Conservation (phyloP, 2,113 vertebrate species). For the Boulengeromyrus knoepffleri region DNA sequence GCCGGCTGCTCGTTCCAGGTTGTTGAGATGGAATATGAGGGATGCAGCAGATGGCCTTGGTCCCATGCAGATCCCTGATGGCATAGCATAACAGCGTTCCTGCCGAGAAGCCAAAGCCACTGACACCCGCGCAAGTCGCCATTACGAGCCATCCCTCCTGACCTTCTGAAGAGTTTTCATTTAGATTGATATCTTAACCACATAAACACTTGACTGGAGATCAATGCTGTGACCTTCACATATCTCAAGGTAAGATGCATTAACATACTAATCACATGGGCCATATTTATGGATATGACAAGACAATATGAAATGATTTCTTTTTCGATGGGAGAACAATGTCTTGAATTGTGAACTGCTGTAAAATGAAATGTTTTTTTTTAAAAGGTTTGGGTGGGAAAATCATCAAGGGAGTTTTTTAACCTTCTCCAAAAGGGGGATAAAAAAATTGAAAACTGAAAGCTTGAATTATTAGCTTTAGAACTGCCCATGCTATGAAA, state of each 20-base stretch:
- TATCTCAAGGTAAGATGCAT: constrained; percentile 44
- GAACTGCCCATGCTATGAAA: background rate
- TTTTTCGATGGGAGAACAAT: background rate
- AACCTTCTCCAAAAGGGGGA: background rate
- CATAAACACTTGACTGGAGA: constrained; percentile 61
- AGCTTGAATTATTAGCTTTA: background rate
- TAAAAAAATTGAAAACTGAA: background rate
- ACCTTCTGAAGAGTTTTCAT: constrained; percentile 55
- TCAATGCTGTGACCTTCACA: constrained; percentile 61
- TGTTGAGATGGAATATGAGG: background rate
- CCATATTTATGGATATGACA: background rate
- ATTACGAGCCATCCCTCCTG: constrained; percentile 35
- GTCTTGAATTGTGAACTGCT: background rate
- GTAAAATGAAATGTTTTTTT: background rate
- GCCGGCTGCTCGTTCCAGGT: background rate
- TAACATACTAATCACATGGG: constrained; percentile 21
- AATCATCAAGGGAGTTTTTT: background rate
- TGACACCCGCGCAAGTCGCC: constrained; percentile 46
- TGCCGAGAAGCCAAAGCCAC: background rate
- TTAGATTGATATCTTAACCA: constrained; percentile 60
- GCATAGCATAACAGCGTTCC: background rate
- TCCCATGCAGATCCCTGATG: background rate
- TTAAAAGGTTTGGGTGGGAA: background rate
- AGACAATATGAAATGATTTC: constrained; percentile 1
- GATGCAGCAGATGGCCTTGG: constrained; percentile 4